Evolutionary conservation across 2,888 invertebrate species (phyloP), one percentile per base, ranked within the genome.

Genomic region (Callyntrura sp.): DNA sequence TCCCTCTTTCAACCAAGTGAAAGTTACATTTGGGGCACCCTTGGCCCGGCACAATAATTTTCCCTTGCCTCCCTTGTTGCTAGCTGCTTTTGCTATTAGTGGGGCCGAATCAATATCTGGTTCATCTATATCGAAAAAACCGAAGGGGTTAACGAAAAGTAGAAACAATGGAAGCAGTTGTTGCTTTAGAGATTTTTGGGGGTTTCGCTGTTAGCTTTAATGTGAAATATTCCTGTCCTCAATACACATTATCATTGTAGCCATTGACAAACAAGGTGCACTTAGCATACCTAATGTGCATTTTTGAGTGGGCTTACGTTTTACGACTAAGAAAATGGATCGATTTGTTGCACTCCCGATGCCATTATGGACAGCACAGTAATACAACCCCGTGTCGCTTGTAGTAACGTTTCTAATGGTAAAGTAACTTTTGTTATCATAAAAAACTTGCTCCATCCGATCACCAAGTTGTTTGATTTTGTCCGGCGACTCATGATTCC

Each of bases 71-170:
- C 96, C 96, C 70, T 96, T 96, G 94, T 98, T 97, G 25, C 97
- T 97, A 0, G 99, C 99, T 0, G 98, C 98, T 94, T 98, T 98
- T 93, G 96, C 95, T 91, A 97, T 95, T 91, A 96, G 96, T 0
- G 98, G 97, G 1, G 97, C 96, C 90, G 96, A 96, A 94, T 98
- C 97, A 95, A 99, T 97, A 94, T 97, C 97, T 0, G 99, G 99
- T 94, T 97, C 96, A 95, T 97, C 97, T 97, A 94, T 62, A 94
- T 76, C 11, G 60, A 60, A 79, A 93, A 91, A 87, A 81, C 84
- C 87, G 86, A 51, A 55, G 60, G 68, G 48, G 55, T 70, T 68
- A 65, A 82, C 9, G 82, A 68, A 70, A 62, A n/a, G n/a, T 51
- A 14, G 55, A 51, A 35, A 76, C n/a, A n/a, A n/a, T n/a, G n/a